Evolutionary conservation across 2,113 vertebrate species (phyloP), one percentile per base, ranked within the genome.

Genomic region (Mus pahari): DNA sequence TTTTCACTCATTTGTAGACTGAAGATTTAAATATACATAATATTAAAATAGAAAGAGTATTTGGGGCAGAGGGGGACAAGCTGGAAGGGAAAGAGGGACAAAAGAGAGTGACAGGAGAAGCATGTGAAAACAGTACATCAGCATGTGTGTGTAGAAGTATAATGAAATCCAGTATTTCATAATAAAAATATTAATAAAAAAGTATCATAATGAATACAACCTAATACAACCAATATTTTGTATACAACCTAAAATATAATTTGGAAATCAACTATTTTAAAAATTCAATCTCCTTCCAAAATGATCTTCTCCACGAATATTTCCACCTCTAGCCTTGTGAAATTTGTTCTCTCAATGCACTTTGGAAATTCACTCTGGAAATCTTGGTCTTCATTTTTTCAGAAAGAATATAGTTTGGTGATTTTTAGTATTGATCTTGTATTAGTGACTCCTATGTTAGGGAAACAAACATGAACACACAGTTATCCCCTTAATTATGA

Each of bases 231-330:
- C 45, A 36, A 53, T 66, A 45, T 86, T 86, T 68, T 68, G 42
- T 24, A 50, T 48, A 86, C 31, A 50, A n/a, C 42, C 62, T 86
- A 86, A 68, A 86, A 86, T 36, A 68, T 48, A 36, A 86, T 36
- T 86, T 48, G 42, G 22, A 68, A 86, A 50, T 48, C 33, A 87
- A 70, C 14, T 70, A 36, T 20, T 70, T 62, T 62, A 10, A 50
- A 94, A 79, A 89, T 68, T 28, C 26, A 5, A 9, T 39, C 45
- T 89, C 11, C 58, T 96, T 94, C 42, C n/a, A 90, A 86, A 92
- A 71, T 64, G 22, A 66, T 36, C 73, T 92, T 53, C 10, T 53
- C 2, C 17, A 26, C 45, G 28, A 64, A 50, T 12, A 75, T 39
- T 75, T 90, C 55, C 50, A 11, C 11, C 81, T 88, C 39, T 9